These are phyloP conservation scores for Alexandromys fortis DNA, from an alignment of 2,113 vertebrate species.

Conservation along the genomic window DNA sequence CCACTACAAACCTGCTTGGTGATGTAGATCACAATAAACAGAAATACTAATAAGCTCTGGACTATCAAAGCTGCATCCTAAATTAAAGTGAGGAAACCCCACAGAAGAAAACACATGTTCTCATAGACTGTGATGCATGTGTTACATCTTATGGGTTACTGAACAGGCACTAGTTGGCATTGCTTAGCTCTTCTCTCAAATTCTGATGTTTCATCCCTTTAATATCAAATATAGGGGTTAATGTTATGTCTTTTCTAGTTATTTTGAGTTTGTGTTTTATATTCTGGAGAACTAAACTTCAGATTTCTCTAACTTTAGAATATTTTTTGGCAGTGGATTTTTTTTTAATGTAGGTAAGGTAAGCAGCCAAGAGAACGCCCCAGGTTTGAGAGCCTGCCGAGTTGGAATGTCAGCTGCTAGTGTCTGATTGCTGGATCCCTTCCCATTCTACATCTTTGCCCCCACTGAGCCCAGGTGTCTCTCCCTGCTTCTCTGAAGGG, in stretches of 20 bases:
- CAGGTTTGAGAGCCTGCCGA: not conserved
- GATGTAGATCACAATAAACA: not conserved
- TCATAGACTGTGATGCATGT: not conserved
- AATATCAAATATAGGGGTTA: not conserved
- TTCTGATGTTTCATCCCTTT: not conserved
- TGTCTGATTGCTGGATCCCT: too few species aligned
- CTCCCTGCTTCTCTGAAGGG: not conserved
- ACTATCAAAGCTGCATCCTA: not conserved
- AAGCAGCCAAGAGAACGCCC: not conserved
- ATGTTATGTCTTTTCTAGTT: not conserved
- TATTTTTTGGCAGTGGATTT: not conserved
- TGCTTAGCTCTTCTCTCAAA: not conserved
- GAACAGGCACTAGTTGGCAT: not conserved
- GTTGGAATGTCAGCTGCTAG: not conserved
- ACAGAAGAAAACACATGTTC: not conserved
- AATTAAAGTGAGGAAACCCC: not conserved
- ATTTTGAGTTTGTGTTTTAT: not conserved
- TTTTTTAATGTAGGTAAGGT: not conserved
- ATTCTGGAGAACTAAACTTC: not conserved
- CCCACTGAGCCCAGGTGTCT: too few species aligned
- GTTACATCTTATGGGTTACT: not conserved
- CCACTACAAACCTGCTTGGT: not conserved
- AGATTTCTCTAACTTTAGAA: not conserved
- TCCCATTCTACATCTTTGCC: not conserved
- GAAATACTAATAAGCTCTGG: not conserved